Conservation (phyloP, 2,888 invertebrate species). For the Pharmacophagus antenor region DNA sequence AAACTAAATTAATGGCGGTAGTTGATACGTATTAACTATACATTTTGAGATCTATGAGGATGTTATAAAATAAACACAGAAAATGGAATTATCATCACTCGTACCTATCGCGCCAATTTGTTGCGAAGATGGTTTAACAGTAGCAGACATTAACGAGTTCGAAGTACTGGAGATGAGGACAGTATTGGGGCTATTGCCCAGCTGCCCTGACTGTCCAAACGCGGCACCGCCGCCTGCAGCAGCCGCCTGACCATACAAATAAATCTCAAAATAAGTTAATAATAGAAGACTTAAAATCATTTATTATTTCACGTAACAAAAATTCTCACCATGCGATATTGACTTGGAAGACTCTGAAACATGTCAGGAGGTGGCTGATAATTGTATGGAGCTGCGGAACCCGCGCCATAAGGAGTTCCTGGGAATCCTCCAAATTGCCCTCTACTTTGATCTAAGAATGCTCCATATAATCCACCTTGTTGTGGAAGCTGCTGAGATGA, state of each 20-base stretch:
- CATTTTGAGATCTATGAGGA: no score
- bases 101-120: conserved; percentile 91
- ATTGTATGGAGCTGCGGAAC: conserved; percentile 86
- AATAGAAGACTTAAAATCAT: background rate
- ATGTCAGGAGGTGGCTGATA: conserved; percentile 86
- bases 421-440: conserved; percentile 91
- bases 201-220: conserved; percentile 90
- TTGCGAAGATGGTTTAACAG: conserved; percentile 90
- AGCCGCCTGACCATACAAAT: conserved; percentile 51
- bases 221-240: conserved; percentile 83
- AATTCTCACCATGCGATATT: conserved; percentile 70
- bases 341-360: conserved; percentile 74
- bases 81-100: conserved; percentile 37
- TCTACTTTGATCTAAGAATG: conserved; percentile 89
- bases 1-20: no score
- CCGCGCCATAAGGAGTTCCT: conserved; percentile 84
- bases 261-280: conserved; percentile 7
- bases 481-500: conserved; percentile 83
- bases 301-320: background rate
- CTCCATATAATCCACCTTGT: conserved; percentile 89
- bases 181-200: conserved; percentile 91
- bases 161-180: conserved; percentile 93
- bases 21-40: no score
- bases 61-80: no score
- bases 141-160: conserved; percentile 93